These are phyloP conservation scores for Formica aserva DNA, from an alignment of 2,888 invertebrate genomes.

Conservation along the genomic window DNA sequence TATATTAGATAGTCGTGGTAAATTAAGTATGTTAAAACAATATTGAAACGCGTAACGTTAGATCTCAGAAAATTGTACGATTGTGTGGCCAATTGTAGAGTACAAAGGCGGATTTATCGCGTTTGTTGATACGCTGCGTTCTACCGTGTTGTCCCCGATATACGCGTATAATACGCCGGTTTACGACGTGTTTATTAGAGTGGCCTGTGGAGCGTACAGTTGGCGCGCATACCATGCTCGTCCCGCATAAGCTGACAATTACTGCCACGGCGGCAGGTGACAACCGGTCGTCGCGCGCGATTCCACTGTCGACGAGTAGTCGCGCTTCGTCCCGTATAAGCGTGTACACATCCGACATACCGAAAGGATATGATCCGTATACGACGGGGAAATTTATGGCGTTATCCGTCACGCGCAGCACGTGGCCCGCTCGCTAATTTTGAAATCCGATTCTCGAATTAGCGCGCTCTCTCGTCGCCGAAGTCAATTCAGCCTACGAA, in stretches of 20 bases:
- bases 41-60: not conserved
- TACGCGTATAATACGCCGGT: conserved; percentile 67
- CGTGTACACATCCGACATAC: conserved; percentile 23
- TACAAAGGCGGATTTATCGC: conserved; percentile 19
- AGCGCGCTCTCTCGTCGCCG: conserved; percentile 45
- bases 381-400: conserved; percentile 72
- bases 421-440: conserved; percentile 66
- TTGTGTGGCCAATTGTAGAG: not conserved
- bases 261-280: conserved; percentile 71
- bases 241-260: conserved; percentile 72
- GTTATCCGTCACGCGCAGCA: conserved; percentile 74
- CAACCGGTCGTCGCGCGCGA: conserved; percentile 72
- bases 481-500: not conserved
- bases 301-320: conserved; percentile 57
- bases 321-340: conserved; percentile 11
- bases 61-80: not conserved
- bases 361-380: conserved; percentile 59
- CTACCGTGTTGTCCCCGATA: conserved; percentile 49
- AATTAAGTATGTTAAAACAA: not conserved
- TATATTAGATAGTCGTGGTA: not conserved
- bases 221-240: conserved; percentile 57
- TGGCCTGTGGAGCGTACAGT: conserved; percentile 58
- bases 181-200: conserved; percentile 77
- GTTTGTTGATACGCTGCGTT: conserved; percentile 62
- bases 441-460: conserved; percentile 72